Evolutionary conservation across 1,140 invertebrate species (phyloP), one percentile per base, ranked within the genome.

Genomic region (Notospermus geniculatus): DNA sequence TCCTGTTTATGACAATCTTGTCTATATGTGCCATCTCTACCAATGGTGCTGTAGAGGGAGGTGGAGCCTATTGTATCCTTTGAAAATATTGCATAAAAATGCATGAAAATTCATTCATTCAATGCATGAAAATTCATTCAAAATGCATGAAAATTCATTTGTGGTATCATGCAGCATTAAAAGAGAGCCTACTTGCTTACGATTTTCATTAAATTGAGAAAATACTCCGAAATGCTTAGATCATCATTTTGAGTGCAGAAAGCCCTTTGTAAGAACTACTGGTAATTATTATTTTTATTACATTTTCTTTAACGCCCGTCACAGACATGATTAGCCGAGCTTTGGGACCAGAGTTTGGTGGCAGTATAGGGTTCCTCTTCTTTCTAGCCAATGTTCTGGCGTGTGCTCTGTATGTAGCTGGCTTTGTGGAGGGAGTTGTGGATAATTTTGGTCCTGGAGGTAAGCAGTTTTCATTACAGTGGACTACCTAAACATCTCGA

Each of bases 21-120:
- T 98, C 95, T 4, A 92, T 99, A 53, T 98, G 96, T 83, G 96
- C 97, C 15, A 96, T 99, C 75, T 97, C 94, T 7, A 98, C 96
- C 13, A 99, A 99, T 85, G 97, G 97, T 39, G 96, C 96, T 56
- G 90, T 99, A 1, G 93, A 98, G 85, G 96, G 97, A 29, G 97
- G 97, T 15, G 97, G 97, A 50, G 95, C 95, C 58, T 99, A 99
- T 78, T 99, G 95, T 98, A 93, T 92, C 89, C 88, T 91, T 90
- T 84, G 61, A 53, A 32, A 4, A 15, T 36, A 7, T 36, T 4
- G 32, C 4, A 36, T 36, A 36, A 36, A 7, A 7, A 15, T 36
- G 5, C 5, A 36, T 7, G 32, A 36, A 15, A 36, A n/a, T n/a
- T n/a, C n/a, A n/a, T n/a, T n/a, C n/a, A n/a, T n/a, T n/a, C n/a